phyloP scores from a whole-genome alignment of 1,140 invertebrate species.

The Drosophila takahashii region DNA sequence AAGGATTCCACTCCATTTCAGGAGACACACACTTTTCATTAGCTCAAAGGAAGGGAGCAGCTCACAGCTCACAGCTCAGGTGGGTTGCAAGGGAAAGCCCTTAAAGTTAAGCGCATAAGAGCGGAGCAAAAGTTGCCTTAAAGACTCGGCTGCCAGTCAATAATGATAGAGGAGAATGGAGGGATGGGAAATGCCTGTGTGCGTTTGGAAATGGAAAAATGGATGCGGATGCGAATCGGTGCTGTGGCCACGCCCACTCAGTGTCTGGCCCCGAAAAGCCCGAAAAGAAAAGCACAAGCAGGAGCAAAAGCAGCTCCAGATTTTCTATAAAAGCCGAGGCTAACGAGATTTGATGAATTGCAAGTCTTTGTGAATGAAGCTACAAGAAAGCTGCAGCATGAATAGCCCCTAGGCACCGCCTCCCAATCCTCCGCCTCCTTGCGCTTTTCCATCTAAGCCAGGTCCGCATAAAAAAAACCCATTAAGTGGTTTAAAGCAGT shows the following conservation, averaged over 20 bases:
- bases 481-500: constrained; percentile 76
- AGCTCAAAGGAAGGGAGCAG: constrained; percentile 12
- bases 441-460: constrained; percentile 40
- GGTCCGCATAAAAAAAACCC: constrained; percentile 61
- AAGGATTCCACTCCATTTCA: constrained; percentile 31
- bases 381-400: constrained; percentile 70
- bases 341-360: constrained; percentile 81
- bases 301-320: constrained; percentile 69
- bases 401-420: constrained; percentile 36
- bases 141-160: constrained; percentile 31
- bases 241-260: constrained; percentile 12
- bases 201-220: constrained; percentile 11
- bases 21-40: constrained; percentile 35
- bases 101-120: constrained; percentile 47
- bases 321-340: constrained; percentile 78
- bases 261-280: constrained; percentile 35
- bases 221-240: constrained; percentile 11
- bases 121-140: constrained; percentile 39
- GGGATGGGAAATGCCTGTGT: not conserved
- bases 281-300: constrained; percentile 43
- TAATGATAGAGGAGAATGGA: not conserved
- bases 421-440: not conserved
- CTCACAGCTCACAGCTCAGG: constrained; percentile 2
- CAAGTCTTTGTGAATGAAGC: constrained; percentile 76
- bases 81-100: constrained; percentile 32